Percentiles rank a stretch among this genome's conserved stretches.
Conservation (phyloP, 1,140 invertebrate species). For the Trachymyrmex cornetzi region DNA sequence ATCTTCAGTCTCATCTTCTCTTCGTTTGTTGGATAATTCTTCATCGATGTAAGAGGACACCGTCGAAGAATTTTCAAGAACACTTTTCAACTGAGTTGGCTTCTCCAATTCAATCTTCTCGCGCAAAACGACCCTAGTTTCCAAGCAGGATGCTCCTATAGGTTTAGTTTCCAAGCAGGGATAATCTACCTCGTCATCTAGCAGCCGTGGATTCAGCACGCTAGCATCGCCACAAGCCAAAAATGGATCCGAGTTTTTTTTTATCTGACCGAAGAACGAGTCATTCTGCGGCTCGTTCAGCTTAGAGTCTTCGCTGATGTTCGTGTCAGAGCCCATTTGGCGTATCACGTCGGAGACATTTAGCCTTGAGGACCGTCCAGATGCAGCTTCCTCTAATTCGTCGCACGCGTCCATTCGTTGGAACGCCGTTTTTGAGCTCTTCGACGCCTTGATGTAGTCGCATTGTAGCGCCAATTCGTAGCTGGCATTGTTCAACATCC, state of each 20-base stretch:
- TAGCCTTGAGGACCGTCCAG: slow-evolving; percentile 56
- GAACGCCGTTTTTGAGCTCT: slow-evolving; percentile 69
- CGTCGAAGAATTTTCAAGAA: slow-evolving; percentile 9
- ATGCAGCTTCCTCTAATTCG: slow-evolving; percentile 76
- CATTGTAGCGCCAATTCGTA: slow-evolving; percentile 85
- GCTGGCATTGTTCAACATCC: slow-evolving; percentile 83
- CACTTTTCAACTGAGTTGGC: not conserved
- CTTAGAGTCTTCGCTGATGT: slow-evolving; percentile 66
- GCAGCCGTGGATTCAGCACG: slow-evolving; percentile 11
- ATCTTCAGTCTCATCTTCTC: slow-evolving; percentile 30
- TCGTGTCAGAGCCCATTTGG: slow-evolving; percentile 69
- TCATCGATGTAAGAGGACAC: not conserved
- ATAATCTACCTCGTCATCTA: slow-evolving; percentile 85
- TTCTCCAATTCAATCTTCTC: slow-evolving; percentile 33
- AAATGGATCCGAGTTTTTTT: slow-evolving; percentile 87
- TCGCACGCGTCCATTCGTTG: slow-evolving; percentile 84
- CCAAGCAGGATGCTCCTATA: slow-evolving; percentile 74
- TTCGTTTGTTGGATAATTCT: not conserved
- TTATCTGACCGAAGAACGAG: slow-evolving; percentile 82
- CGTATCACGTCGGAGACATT: slow-evolving; percentile 70
- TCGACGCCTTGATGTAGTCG: slow-evolving; percentile 80
- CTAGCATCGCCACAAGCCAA: slow-evolving; percentile 82
- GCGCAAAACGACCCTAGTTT: slow-evolving; percentile 40
- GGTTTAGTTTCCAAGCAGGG: slow-evolving; percentile 84
- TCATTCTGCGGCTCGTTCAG: slow-evolving; percentile 49